Percentiles rank a stretch among this genome's conserved stretches.
Evolutionary conservation across 2,888 invertebrate genomes (phyloP).

Genomic region (Odontomyia ornata): DNA sequence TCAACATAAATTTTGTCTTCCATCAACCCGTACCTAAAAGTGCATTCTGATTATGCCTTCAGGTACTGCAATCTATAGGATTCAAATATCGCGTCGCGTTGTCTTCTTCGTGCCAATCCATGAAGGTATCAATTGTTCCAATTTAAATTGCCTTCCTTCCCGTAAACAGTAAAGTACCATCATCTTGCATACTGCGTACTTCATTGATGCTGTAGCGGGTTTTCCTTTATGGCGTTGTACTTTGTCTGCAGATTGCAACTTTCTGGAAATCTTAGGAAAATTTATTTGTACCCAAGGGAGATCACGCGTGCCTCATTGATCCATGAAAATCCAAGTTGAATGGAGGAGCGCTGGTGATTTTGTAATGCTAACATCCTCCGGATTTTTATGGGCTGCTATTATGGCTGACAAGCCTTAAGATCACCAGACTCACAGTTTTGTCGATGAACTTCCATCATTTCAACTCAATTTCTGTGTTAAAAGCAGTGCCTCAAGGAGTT

Average conservation of each 20-base stretch:
- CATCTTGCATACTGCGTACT: background rate
- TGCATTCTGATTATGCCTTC: constrained; percentile 25
- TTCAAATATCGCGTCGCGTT: constrained; percentile 3
- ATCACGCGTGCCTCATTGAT: constrained; percentile 65
- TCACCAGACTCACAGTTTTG: background rate
- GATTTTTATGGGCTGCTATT: constrained; percentile 30
- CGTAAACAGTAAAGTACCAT: constrained; percentile 5
- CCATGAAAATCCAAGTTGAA: constrained; percentile 58
- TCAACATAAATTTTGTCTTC: constrained; percentile 22
- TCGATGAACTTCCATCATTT: constrained; percentile 19
- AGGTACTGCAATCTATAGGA: constrained; percentile 6
- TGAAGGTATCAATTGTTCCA: constrained; percentile 47
- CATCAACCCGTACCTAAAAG: constrained; percentile 10
- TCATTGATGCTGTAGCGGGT: background rate
- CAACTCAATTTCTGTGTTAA: constrained; percentile 35
- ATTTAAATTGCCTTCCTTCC: constrained; percentile 46
- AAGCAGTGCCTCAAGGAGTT: constrained; percentile 2
- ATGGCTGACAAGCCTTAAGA: background rate
- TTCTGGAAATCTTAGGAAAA: constrained; percentile 30
- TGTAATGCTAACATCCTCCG: constrained; percentile 43
- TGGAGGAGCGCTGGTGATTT: constrained; percentile 37
- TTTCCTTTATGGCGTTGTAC: constrained; percentile 7
- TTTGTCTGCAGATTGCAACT: constrained; percentile 1
- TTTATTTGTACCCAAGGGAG: constrained; percentile 60
- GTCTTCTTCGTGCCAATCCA: background rate